Evolutionary conservation across 1,140 invertebrate species (phyloP), one percentile per base, ranked within the genome.

Genomic region (Psix sp.): DNA sequence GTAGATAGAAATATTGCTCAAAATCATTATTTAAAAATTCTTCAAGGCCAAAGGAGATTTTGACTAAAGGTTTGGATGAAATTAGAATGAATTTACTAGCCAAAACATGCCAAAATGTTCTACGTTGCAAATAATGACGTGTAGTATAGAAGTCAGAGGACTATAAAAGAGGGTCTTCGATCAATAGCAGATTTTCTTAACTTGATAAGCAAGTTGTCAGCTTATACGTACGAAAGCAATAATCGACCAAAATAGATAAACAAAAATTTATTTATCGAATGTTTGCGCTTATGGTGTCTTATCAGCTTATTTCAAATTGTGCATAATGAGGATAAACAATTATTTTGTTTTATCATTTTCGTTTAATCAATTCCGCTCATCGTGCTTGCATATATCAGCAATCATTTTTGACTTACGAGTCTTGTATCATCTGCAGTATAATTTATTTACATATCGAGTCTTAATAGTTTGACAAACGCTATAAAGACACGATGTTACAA

Each of bases 161-260:
- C 36, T 56, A 2, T 57, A 17, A 48, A 60, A 48, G 39, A 46
- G 56, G 56, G 21, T 39, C 43, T 60, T 39, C 13, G 43, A 60
- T 60, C 56, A 35, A 49, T 60, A 49, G 13, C 14, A 60, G 45
- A 60, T 49, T 48, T 33, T 60, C 56, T 60, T 60, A 60, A 16
- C 24, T 15, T 48, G 43, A 60, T 49, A 60, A 60, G 57, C 17
- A 49, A 60, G 31, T 29, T 60, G 31, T 60, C 42, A 48, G 43
- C 36, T 38, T 49, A 60, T 17, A 40, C 17, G 33, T 39, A 14
- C 20, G 29, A 40, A n/a, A 20, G 24, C 5, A 18, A 49, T 40
- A 60, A 60, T 40, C 35, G 45, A 60, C 20, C 40, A 45, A 57
- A 56, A 56, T 56, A 56, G 38, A 5, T n/a, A 2, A 4, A n/a